Evolutionary conservation across 2,113 vertebrate genomes (phyloP), one percentile per base, ranked within the genome.

Genomic region (Rissa tridactyla): DNA sequence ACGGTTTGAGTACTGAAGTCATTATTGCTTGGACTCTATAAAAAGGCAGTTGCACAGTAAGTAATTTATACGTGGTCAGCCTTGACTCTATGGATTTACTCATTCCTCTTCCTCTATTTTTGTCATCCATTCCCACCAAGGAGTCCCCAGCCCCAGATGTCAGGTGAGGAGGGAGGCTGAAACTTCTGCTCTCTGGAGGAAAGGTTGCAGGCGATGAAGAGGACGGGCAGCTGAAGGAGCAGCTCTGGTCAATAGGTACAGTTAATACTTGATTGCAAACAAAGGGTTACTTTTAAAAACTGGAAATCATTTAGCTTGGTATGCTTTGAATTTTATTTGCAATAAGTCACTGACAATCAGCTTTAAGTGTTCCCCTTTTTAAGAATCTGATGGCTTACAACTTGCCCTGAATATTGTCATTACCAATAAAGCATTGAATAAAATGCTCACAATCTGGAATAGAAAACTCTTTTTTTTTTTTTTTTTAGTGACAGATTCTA

Each of bases 11-110:
- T 82, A 92, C 52, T 92, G 94, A 91, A 97, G 88, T 96, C 96
- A 81, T 86, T 96, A 91, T 95, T 91, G 88, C 91, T 94, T 83
- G 84, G 71, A 80, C 79, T 83, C 88, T 97, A 98, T 98, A 98
- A 97, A 97, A 97, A 96, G 94, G 76, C 92, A 87, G 94, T 83
- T 88, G 55, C 96, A 96, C 76, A 75, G 76, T 86, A 86, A 94
- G 86, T 97, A 88, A 95, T 95, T 96, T 93, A 95, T 92, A 87
- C 8, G 29, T 69, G 68, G 69, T 61, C 87, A 96, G 87, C 30
- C 60, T 95, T 89, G 90, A 61, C 84, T 97, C 82, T 69, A 91
- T 97, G 95, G 96, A 92, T 96, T 92, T 95, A 47, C 49, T 92
- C 51, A 69, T 71, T 94, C 17, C 8, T 88, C 94, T 94, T 49